A percentile compares a stretch with the other conserved stretches of the same genome.
Evolutionary conservation across 2,113 vertebrate species (phyloP).

Genomic region (Ptychochromis oligacanthus): DNA sequence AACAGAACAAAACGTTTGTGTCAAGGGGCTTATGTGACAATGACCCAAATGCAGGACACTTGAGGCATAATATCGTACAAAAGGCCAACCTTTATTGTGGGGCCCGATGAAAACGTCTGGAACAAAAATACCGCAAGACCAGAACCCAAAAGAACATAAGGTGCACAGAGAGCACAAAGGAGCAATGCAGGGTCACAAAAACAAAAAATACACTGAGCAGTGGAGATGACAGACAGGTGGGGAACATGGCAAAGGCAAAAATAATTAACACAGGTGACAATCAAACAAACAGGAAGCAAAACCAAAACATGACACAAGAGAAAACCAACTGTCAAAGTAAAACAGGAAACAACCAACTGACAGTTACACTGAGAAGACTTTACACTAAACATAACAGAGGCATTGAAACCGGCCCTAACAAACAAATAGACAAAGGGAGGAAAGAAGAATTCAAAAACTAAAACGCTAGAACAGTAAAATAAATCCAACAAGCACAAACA

Average conservation of each 20-base stretch:
- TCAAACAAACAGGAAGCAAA: not conserved
- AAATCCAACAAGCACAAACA: not conserved
- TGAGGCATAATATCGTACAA: not conserved
- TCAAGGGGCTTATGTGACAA: not conserved
- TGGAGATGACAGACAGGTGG: not conserved
- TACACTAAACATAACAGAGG: not conserved
- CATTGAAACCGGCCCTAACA: not conserved
- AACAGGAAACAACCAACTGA: not conserved
- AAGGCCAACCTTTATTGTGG: not conserved
- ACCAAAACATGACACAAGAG: not conserved
- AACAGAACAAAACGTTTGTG: not conserved
- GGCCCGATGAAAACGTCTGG: not conserved
- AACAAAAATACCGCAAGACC: not conserved
- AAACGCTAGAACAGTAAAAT: not conserved
- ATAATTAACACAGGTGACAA: not conserved
- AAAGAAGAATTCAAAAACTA: not conserved
- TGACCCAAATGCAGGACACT: not conserved
- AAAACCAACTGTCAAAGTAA: not conserved
- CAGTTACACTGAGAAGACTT: not conserved
- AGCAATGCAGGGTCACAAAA: not conserved
- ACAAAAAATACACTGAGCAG: not conserved
- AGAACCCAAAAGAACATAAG: not conserved
- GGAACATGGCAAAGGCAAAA: not conserved
- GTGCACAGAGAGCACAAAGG: not conserved
- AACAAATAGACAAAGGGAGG: not conserved